These are phyloP conservation scores for Xestia xanthographa DNA, from an alignment of 2,888 invertebrate genomes.

Conservation along the genomic window DNA sequence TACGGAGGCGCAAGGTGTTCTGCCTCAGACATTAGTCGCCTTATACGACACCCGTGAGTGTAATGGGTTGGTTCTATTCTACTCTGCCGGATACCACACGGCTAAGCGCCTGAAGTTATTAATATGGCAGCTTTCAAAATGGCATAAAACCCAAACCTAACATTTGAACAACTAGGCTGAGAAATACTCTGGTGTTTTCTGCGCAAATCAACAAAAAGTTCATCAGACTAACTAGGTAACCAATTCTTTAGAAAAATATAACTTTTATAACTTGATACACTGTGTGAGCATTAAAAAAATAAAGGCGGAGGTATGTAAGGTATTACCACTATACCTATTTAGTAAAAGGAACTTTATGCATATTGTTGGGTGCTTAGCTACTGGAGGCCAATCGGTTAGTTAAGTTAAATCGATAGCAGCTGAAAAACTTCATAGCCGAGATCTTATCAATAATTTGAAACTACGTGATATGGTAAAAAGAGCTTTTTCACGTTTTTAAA, in stretches of 20 bases:
- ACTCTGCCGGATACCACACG: too few relatives aligned
- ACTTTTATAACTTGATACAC: not conserved
- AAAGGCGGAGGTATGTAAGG: too few relatives aligned
- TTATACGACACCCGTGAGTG: too few relatives aligned
- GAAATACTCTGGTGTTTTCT: not conserved
- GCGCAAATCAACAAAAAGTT: not conserved
- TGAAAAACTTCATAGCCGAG: not conserved
- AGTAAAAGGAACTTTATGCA: too few relatives aligned
- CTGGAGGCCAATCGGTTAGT: too few relatives aligned
- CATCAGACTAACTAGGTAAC: not conserved
- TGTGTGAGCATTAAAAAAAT: too few relatives aligned
- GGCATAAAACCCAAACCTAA: not conserved
- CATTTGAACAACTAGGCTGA: not conserved
- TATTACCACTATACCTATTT: too few relatives aligned
- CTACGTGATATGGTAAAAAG: not conserved
- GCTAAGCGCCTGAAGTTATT: too few relatives aligned
- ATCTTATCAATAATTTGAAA: conserved; percentile 9
- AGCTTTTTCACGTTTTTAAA: conserved; percentile 39
- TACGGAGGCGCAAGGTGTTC: too few relatives aligned
- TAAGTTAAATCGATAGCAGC: conserved; percentile 28
- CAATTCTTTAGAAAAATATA: conserved; percentile 7
- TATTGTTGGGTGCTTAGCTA: too few relatives aligned
- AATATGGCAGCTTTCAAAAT: not conserved
- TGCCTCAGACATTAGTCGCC: too few relatives aligned
- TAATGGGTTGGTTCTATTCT: too few relatives aligned